A percentile compares a stretch with the other conserved stretches of the same genome.
These are phyloP conservation scores for Aptenodytes patagonicus DNA, from an alignment of 2,113 vertebrate species.

Conservation along the genomic window DNA sequence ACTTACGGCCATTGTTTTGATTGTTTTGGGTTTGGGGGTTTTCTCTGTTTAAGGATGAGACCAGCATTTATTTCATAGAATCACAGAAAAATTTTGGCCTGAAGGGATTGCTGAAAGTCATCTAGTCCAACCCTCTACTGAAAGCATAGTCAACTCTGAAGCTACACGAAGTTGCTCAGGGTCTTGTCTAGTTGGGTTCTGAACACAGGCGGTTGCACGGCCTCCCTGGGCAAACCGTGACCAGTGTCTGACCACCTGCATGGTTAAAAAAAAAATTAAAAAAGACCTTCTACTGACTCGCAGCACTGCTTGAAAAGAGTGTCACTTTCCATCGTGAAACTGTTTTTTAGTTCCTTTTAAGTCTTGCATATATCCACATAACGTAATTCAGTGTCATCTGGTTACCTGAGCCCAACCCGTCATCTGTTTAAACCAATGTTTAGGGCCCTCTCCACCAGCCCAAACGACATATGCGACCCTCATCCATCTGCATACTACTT, in stretches of 20 bases:
- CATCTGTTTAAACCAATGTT: neutral
- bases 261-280: neutral
- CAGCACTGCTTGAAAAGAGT: neutral
- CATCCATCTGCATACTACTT: neutral
- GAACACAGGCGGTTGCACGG: neutral
- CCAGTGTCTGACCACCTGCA: neutral
- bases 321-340: neutral
- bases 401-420: neutral
- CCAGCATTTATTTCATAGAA: neutral
- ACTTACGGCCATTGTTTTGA: neutral
- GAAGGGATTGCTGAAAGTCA: neutral
- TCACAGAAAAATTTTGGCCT: neutral
- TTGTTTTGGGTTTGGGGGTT: neutral
- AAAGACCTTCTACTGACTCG: neutral
- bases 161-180: neutral
- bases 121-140: neutral
- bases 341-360: neutral
- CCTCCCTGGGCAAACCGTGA: neutral
- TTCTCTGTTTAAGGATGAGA: neutral
- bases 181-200: neutral
- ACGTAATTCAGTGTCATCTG: neutral
- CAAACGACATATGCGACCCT: neutral
- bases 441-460: neutral
- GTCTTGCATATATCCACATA: accelerated
- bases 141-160: neutral